phyloP scores from a whole-genome alignment of 92 coral and sea anemone species.

The Actinostola sp. region DNA sequence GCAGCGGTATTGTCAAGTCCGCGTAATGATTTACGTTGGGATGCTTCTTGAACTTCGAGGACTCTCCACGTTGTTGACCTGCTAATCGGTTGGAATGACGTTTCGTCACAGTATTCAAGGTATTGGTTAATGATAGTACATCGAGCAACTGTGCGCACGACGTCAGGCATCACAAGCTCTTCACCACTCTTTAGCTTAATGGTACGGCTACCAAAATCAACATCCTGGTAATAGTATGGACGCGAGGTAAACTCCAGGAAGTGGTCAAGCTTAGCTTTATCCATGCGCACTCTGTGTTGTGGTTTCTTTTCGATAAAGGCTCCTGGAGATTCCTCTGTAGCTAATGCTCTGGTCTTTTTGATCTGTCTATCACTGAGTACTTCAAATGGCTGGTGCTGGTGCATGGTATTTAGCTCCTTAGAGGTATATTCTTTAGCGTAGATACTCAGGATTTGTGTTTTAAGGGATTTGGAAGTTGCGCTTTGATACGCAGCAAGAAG shows the following conservation, averaged over 20 bases:
- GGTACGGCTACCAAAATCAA: conserved; percentile 50
- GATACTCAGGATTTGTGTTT: conserved; percentile 53
- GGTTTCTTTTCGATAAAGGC: conserved; percentile 26
- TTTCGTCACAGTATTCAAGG: conserved; percentile 44
- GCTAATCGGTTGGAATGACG: conserved; percentile 42
- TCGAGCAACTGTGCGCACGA: conserved; percentile 51
- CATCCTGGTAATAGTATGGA: conserved; percentile 40
- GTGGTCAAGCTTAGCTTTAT: conserved; percentile 46
- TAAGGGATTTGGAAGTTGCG: conserved; percentile 47
- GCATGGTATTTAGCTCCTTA: conserved; percentile 41
- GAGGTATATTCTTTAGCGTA: conserved; percentile 42
- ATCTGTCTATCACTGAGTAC: conserved; percentile 53
- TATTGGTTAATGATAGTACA: conserved; percentile 52
- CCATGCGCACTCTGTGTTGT: conserved; percentile 53
- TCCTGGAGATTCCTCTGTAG: conserved; percentile 52
- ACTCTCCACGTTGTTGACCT: conserved; percentile 53
- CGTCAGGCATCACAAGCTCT: too few species aligned
- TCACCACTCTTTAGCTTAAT: conserved; percentile 48
- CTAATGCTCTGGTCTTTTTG: conserved; percentile 52
- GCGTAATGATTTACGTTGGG: conserved; percentile 50
- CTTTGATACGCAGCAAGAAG: conserved; percentile 44
- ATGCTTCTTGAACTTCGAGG: conserved; percentile 61
- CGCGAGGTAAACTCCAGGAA: conserved; percentile 44
- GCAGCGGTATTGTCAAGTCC: conserved; percentile 68
- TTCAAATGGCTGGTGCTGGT: conserved; percentile 54